Conservation (phyloP, 1,140 invertebrate species). For the Bilobella aurantiaca region DNA sequence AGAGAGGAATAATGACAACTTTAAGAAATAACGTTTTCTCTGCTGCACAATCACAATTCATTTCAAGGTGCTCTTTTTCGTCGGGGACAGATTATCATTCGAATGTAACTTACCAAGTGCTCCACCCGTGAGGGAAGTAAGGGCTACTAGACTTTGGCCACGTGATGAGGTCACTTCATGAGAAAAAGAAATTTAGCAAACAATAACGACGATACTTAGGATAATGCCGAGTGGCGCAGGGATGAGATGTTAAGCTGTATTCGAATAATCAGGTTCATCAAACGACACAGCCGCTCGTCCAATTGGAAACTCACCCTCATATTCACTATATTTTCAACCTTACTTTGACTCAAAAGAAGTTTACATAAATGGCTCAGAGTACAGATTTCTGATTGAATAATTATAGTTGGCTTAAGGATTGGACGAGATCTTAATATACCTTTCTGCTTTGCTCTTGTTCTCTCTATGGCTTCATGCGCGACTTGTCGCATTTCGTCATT, state of each 20-base stretch:
- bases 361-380: background rate
- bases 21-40: no score
- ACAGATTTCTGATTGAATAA: background rate
- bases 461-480: constrained; percentile 61
- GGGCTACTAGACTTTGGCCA: constrained; percentile 24
- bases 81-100: background rate
- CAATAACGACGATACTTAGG: constrained; percentile 1
- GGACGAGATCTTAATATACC: constrained; percentile 42
- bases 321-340: constrained; percentile 7
- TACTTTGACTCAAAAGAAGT: background rate
- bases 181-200: constrained; percentile 25
- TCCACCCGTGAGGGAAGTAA: constrained; percentile 26
- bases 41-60: background rate
- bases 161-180: constrained; percentile 27
- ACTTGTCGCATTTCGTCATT: constrained; percentile 72
- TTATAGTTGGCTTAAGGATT: background rate
- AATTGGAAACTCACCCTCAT: background rate
- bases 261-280: background rate
- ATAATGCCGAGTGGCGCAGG: no score
- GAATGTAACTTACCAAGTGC: constrained; percentile 23
- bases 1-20: background rate
- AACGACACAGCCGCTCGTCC: no score
- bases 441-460: constrained; percentile 52
- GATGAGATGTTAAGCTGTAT: no score
- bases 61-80: background rate